Evolutionary conservation across 2,113 vertebrate genomes (phyloP).

Genomic region (Alces alces): DNA sequence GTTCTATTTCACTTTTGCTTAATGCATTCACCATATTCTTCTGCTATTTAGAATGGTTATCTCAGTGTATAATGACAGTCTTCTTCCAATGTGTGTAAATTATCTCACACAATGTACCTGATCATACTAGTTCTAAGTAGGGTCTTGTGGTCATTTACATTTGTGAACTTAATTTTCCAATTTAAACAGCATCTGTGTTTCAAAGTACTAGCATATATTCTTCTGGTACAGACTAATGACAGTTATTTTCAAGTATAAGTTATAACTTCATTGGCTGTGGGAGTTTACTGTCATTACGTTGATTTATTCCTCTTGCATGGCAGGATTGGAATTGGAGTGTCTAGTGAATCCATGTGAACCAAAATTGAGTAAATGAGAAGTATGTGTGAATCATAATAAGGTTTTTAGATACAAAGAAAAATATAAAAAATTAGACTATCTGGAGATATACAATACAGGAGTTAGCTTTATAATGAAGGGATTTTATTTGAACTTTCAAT

Average conservation of each 20-base stretch:
- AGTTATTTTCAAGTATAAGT: slow-evolving; percentile 42
- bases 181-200: slow-evolving; percentile 10
- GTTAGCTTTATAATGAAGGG: background rate
- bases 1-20: background rate
- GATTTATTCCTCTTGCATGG: background rate
- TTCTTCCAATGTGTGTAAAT: slow-evolving; percentile 6
- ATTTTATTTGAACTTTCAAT: background rate
- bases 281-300: background rate
- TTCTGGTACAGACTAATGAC: slow-evolving; percentile 27
- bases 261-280: background rate
- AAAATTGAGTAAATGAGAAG: background rate
- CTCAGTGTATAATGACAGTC: slow-evolving; percentile 3
- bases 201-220: background rate
- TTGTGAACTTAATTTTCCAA: slow-evolving; percentile 64
- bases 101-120: background rate
- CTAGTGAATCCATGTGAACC: background rate
- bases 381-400: background rate
- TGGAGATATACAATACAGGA: background rate
- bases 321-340: background rate
- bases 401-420: background rate
- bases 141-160: slow-evolving; percentile 9
- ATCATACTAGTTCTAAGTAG: slow-evolving; percentile 6
- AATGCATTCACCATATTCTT: background rate
- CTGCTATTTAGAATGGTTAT: background rate
- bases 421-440: background rate